A percentile compares a stretch with the other conserved stretches of the same genome.
phyloP scores from a whole-genome alignment of 2,888 invertebrate species.

The Zhuqinia jingwanae region DNA sequence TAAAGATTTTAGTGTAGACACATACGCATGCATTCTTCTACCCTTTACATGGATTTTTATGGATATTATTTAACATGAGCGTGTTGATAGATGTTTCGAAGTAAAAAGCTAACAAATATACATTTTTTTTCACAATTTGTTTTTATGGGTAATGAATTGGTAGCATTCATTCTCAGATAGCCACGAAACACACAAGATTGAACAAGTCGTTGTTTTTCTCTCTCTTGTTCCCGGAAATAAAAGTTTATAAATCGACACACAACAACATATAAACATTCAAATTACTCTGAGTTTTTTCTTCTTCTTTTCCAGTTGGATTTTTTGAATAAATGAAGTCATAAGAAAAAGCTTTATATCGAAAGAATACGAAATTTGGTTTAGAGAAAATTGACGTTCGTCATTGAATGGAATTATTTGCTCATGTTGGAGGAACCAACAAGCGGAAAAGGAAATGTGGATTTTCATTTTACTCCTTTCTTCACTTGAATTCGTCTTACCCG shows the following conservation, averaged over 20 bases:
- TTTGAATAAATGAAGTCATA: too few relatives aligned
- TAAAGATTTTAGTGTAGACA: too few relatives aligned
- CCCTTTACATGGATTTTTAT: background rate
- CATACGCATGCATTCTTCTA: too few relatives aligned
- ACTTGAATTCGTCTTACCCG: conserved; percentile 62
- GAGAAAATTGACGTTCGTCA: too few relatives aligned
- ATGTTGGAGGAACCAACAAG: conserved; percentile 23
- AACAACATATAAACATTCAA: background rate
- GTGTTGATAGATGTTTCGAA: conserved; percentile 20
- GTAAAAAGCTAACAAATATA: background rate
- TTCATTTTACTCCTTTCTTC: conserved; percentile 52
- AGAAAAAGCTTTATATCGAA: too few relatives aligned
- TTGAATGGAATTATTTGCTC: conserved; percentile 30
- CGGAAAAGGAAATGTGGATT: conserved; percentile 61
- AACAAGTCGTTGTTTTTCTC: too few relatives aligned
- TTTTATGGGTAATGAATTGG: conserved; percentile 6
- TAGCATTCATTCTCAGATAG: conserved; percentile 1
- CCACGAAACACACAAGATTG: background rate
- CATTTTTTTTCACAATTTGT: too few relatives aligned
- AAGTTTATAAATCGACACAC: too few relatives aligned
- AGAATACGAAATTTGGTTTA: too few relatives aligned
- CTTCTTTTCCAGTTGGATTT: background rate
- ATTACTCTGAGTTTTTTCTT: background rate
- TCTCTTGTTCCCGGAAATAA: too few relatives aligned
- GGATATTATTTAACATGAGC: background rate